Base-by-base conservation (phyloP, 2,888 invertebrate genomes). In the Agrenia bidenticulata region DNA sequence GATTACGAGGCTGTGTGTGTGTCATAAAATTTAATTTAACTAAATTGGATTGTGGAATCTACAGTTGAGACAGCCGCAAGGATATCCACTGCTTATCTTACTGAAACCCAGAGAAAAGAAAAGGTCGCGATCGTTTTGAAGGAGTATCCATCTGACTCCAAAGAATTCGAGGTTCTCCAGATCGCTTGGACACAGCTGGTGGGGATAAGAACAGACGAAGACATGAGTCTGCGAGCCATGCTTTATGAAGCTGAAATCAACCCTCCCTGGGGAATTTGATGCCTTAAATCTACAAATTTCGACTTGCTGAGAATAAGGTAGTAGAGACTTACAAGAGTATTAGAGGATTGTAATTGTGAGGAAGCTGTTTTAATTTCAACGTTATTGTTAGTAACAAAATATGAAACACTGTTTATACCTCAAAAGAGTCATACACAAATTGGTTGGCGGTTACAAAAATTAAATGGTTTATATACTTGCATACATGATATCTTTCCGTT, bases 11-110 rank as follows among this genome's bases (percentile, higher is more conserved):
- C 11, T 11, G 5, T 32, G 32, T 32, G 32, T 32, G 32, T 32
- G 32, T 11, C 11, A 32, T 32, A 7, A 19, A 51, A 51, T 13
- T 51, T 51, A 51, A 51, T 51, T 51, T 24, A 51, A 23, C 21
- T 15, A 19, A 51, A 51, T 51, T 51, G 51, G 51, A 45, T 67
- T 67, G 49, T 61, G 64, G 56, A 61, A 58, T 68, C 61, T 58
- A 69, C 69, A 69, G 69, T 66, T 63, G 69, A 69, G 57, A 63
- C 66, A 58, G 58, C 69, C 54, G 66, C 66, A 49, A 61, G n/a
- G 66, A 63, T 69, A 54, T 24, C 65, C 55, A 49, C 58, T 60
- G 55, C 69, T 63, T 70, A 70, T 64, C 58, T 58, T 49, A 62
- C 64, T 42, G 69, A 70, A 67, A 70, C 66, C 41, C 42, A 62